Evolutionary conservation across 1,140 invertebrate species (phyloP), one percentile per base, ranked within the genome.

Genomic region (Drosophila orena): DNA sequence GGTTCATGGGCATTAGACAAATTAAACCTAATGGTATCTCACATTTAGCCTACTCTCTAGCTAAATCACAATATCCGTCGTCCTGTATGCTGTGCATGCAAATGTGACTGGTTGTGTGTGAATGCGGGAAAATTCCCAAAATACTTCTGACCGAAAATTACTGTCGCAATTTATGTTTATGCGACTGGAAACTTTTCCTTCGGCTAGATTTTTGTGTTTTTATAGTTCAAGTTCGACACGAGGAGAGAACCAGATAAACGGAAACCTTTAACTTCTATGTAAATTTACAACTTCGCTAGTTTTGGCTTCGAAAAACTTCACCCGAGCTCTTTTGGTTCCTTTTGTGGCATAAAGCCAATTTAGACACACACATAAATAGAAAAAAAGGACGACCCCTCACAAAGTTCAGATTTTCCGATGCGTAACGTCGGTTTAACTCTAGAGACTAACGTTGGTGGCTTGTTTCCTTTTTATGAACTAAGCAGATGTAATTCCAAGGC

Each of bases 91-190:
- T n/a, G 44, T 53, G 70, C 70, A 76, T 66, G 68, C 61, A 58
- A 76, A 75, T 74, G 44, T 53, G 30, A 30, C 47, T 59, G 60
- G 40, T 47, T 42, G 54, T 55, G 49, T 66, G 53, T 34, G 35
- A 37, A 38, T 30, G 40, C 40, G 55, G 77, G 42, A 27, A 46
- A 53, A 50, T 58, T 46, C 44, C 66, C 66, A 47, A 34, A 70
- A 50, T 38, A 44, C 76, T 76, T 75, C 74, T 72, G 76, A 72
- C 83, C 71, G 60, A 79, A 88, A 88, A 89, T 89, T 89, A 89
- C 84, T 59, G 77, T 77, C 84, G 61, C 84, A 88, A 89, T 88
- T 88, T 89, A 88, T 88, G 84, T 88, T 88, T 89, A 88, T 88
- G 84, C 70, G 84, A 83, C 84, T 89, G 77, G 60, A 79, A 84